A percentile compares a stretch with the other conserved stretches of the same genome.
Conservation (phyloP, 2,797 vertebrate species). For the Chanos chanos region DNA sequence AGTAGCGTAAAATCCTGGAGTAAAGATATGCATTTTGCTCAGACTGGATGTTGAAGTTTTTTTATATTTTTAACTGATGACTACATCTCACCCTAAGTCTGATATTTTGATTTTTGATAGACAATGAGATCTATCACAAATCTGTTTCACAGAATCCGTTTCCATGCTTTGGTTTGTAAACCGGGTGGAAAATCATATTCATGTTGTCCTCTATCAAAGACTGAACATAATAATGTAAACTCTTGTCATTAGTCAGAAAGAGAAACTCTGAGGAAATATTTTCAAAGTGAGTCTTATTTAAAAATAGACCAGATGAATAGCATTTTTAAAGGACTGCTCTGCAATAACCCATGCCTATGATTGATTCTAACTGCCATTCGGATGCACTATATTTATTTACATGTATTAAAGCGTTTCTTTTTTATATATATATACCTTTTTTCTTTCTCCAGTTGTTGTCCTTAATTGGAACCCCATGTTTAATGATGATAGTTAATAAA, state of each 20-base stretch:
- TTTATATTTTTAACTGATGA: background rate
- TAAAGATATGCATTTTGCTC: background rate
- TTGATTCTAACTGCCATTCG: constrained; percentile 70
- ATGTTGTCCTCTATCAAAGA: background rate
- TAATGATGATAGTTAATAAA: background rate
- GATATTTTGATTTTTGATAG: too few relatives aligned
- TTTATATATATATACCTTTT: constrained; percentile 41
- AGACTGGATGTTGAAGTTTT: constrained; percentile 8
- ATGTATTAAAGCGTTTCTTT: constrained; percentile 69
- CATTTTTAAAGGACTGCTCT: constrained; percentile 56
- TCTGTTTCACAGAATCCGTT: too few relatives aligned
- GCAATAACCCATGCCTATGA: constrained; percentile 74
- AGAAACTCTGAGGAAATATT: background rate
- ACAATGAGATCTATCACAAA: too few relatives aligned
- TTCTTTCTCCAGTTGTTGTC: background rate
- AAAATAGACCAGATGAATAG: constrained; percentile 49
- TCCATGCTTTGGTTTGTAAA: too few relatives aligned
- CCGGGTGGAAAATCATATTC: too few relatives aligned
- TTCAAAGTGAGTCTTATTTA: constrained; percentile 23
- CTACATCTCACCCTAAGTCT: too few relatives aligned
- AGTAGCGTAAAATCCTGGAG: too few relatives aligned
- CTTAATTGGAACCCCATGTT: constrained; percentile 5
- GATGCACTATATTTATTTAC: constrained; percentile 72
- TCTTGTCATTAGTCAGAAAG: background rate
- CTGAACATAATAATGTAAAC: constrained; percentile 2